Evolutionary conservation across 2,797 vertebrate species (phyloP), one percentile per base, ranked within the genome.

Genomic region (Amblyraja radiata): DNA sequence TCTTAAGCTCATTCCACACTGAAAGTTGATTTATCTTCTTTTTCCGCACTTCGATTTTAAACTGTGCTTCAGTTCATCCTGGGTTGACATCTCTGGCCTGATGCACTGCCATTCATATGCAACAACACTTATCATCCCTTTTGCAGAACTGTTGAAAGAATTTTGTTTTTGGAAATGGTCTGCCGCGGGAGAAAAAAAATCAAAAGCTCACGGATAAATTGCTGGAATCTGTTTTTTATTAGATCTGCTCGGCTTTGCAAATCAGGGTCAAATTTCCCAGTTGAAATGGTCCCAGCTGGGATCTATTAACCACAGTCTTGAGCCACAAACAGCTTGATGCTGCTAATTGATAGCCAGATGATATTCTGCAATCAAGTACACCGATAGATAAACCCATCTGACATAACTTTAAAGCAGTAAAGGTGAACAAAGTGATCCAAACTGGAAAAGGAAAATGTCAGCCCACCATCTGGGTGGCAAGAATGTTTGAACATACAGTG

Each of bases 231-330:
- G 90, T 54, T 74, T 92, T 76, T 76, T 58, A 92, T 92, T 58
- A 74, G 39, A 76, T 54, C 71, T 74, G 71, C 71, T n/a, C 76
- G 46, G 46, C 71, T 74, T 92, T 92, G 71, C 46, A 92, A 54
- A 92, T 76, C 71, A 76, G 73, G 83, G 71, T 76, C 90, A 92
- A 58, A 71, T 92, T 92, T 92, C 39, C 23, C 23, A 76, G 65
- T 58, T 21, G 13, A 88, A 74, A 76, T 92, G 39, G 25, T 28
- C 68, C 46, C 90, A 76, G 73, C 39, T 92, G 90, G 90, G 11
- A 54, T 76, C 54, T 39, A 92, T 76, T 92, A 92, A 76, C 71
- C 39, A 73, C 10, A 74, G 25, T 54, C 28, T 25, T 58, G 90
- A 9, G 25, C 13, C 14, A 58, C 11, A 76, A 76, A 13, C 90